Evolutionary conservation across 2,797 vertebrate species (phyloP).

Genomic region (Coracias cyanogaster): DNA sequence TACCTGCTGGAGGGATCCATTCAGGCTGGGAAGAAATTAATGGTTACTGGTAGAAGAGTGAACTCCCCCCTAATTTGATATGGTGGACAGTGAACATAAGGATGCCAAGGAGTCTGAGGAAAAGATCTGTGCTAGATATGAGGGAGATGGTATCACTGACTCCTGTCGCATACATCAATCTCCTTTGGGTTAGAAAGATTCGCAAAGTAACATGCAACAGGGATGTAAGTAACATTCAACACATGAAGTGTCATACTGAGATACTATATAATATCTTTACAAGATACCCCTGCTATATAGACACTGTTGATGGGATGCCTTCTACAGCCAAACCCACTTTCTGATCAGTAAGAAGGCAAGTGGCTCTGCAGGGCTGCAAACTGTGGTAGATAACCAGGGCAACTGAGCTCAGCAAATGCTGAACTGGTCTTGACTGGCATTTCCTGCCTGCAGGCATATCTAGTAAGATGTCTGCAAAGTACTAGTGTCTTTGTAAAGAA

Average conservation of each 20-base stretch:
- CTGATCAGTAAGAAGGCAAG: background rate
- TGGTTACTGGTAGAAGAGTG: background rate
- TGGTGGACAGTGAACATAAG: background rate
- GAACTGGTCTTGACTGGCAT: background rate
- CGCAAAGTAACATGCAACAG: background rate
- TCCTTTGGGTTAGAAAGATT: background rate
- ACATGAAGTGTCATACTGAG: background rate
- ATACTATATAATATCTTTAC: background rate
- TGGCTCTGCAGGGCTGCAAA: background rate
- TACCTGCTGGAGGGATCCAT: background rate
- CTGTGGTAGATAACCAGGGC: background rate
- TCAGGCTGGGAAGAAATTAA: background rate
- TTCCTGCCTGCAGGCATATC: background rate
- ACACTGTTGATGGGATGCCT: background rate
- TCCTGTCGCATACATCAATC: background rate
- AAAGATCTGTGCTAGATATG: background rate
- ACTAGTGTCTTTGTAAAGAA: background rate
- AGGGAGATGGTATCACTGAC: background rate
- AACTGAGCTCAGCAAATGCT: background rate
- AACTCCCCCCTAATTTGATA: background rate
- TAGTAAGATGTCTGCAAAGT: background rate
- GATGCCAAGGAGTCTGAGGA: background rate
- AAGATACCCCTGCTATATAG: background rate
- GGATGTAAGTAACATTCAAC: background rate
- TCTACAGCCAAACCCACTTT: background rate